Percentiles rank a stretch among this genome's conserved stretches.
Evolutionary conservation across 2,888 invertebrate species (phyloP).

Genomic region (Gastrophysa polygoni): DNA sequence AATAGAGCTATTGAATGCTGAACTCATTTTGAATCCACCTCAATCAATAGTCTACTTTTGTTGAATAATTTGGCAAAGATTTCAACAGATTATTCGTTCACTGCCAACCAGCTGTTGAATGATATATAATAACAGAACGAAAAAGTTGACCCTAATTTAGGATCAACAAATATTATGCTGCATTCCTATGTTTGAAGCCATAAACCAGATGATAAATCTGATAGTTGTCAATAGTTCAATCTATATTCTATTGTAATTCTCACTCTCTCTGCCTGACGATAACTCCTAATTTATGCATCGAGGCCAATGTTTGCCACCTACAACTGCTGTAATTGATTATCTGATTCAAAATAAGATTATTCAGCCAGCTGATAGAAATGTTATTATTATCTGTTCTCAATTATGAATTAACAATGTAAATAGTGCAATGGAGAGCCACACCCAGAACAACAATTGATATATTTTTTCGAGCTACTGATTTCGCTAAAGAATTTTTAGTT

Average conservation of each 20-base stretch:
- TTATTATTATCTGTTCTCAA: not conserved
- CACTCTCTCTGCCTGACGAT: not conserved
- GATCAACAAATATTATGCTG: not conserved
- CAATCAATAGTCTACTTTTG: too few relatives aligned
- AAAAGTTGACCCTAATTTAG: too few relatives aligned
- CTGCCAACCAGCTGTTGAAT: too few relatives aligned
- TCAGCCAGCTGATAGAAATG: not conserved
- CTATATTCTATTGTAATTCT: not conserved
- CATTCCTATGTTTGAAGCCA: not conserved
- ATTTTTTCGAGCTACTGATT: not conserved
- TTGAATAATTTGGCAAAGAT: too few relatives aligned
- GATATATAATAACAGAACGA: too few relatives aligned
- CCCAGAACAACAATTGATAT: not conserved
- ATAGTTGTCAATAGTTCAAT: not conserved
- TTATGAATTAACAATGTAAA: not conserved
- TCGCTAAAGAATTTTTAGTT: not conserved
- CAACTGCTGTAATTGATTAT: not conserved
- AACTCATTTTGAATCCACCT: too few relatives aligned
- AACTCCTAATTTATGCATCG: constrained; percentile 3
- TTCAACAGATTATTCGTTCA: too few relatives aligned
- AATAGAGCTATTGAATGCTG: too few relatives aligned
- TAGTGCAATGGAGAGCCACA: not conserved
- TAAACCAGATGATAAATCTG: not conserved
- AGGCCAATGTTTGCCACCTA: constrained; percentile 8
- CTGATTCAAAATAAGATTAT: not conserved